Conservation (phyloP, 2,888 invertebrate genomes). For the Agrotis segetum region DNA sequence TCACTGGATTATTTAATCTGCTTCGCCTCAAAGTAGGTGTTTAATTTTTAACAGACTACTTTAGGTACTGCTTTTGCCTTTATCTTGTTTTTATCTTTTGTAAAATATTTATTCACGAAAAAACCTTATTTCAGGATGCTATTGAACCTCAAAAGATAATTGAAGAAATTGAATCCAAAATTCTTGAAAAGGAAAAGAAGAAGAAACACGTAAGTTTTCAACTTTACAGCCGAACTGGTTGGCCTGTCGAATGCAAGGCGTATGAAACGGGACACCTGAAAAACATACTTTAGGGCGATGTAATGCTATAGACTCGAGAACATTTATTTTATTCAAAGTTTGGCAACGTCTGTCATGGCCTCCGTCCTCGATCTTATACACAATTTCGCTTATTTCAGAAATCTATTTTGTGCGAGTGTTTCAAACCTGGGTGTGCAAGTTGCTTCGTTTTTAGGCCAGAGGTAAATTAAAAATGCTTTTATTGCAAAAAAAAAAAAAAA, state of each 20-base stretch:
- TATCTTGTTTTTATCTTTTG: too few relatives aligned
- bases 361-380: too few relatives aligned
- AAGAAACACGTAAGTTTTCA: slow-evolving; percentile 41
- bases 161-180: slow-evolving; percentile 3
- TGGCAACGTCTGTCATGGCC: too few relatives aligned
- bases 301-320: too few relatives aligned
- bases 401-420: slow-evolving; percentile 54
- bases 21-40: too few relatives aligned
- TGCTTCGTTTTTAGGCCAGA: slow-evolving; percentile 62
- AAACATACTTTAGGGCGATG: too few relatives aligned
- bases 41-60: too few relatives aligned
- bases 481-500: background rate
- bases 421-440: slow-evolving; percentile 47
- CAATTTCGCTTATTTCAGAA: slow-evolving; percentile 65
- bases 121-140: slow-evolving; percentile 26
- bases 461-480: slow-evolving; percentile 31
- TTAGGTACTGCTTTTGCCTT: too few relatives aligned
- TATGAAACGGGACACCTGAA: too few relatives aligned
- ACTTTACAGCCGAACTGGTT: background rate
- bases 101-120: background rate
- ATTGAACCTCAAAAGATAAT: background rate
- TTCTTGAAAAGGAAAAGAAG: slow-evolving; percentile 29
- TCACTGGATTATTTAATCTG: too few relatives aligned
- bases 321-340: too few relatives aligned
- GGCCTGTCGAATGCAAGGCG: background rate